These are phyloP conservation scores for Tricholauxania praeusta DNA, from an alignment of 2,888 invertebrate genomes.

Conservation along the genomic window DNA sequence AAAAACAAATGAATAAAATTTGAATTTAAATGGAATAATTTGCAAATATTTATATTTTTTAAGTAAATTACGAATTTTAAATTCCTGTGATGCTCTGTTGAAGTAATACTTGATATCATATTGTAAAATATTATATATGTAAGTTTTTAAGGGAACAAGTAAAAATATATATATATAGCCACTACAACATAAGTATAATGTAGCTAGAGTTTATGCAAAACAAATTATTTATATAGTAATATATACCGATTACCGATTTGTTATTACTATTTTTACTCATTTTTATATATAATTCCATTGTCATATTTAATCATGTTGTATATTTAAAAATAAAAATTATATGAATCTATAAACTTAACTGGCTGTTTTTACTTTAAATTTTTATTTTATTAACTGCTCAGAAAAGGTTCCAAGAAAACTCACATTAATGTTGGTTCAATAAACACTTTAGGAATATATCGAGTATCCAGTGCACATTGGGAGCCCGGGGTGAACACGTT, in stretches of 20 bases:
- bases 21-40: not conserved
- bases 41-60: not conserved
- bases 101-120: slow-evolving; percentile 10
- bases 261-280: not conserved
- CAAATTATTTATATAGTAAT: too few relatives aligned
- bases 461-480: too few relatives aligned
- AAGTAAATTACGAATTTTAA: slow-evolving; percentile 19
- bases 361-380: too few relatives aligned
- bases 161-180: not conserved
- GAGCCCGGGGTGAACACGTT: too few relatives aligned
- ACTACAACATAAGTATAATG: too few relatives aligned
- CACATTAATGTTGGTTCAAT: too few relatives aligned
- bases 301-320: slow-evolving; percentile 26
- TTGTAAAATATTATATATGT: slow-evolving; percentile 8
- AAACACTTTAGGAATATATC: too few relatives aligned
- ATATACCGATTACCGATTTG: too few relatives aligned
- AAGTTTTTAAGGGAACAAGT: slow-evolving; percentile 19
- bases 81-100: slow-evolving; percentile 24
- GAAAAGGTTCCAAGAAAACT: too few relatives aligned
- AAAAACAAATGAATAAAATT: not conserved
- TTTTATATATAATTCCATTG: slow-evolving; percentile 9
- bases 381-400: not conserved
- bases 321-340: slow-evolving; percentile 3
- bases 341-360: slow-evolving; percentile 4
- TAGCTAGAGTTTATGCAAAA: too few relatives aligned